Conservation (phyloP, 2,888 invertebrate species). For the Myopa testacea region DNA sequence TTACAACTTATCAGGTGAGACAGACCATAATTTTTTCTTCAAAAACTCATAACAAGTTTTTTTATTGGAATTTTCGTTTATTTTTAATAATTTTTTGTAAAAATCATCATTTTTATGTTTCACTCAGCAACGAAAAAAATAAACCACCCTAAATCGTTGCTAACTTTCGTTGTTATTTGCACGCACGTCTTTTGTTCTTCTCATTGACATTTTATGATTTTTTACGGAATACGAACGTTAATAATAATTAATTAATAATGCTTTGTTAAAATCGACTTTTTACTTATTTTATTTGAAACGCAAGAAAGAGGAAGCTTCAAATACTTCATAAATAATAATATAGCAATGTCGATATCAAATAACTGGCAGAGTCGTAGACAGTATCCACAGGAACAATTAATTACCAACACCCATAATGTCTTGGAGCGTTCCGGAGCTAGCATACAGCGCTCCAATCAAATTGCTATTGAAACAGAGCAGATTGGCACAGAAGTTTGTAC, state of each 20-base stretch:
- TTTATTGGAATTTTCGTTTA: no score
- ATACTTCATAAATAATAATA: not conserved
- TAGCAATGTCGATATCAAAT: constrained; percentile 38
- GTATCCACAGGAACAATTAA: constrained; percentile 69
- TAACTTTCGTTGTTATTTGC: no score
- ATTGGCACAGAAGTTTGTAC: constrained; percentile 75
- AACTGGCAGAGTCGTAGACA: constrained; percentile 30
- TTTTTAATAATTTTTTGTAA: no score
- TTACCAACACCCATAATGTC: constrained; percentile 56
- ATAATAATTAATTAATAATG: not conserved
- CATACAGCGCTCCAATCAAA: constrained; percentile 77
- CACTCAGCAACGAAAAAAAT: no score
- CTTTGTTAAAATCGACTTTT: not conserved
- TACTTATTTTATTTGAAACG: not conserved
- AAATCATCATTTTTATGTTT: no score
- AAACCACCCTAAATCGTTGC: no score
- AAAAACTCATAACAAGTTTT: no score
- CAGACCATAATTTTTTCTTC: no score
- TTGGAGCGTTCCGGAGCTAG: constrained; percentile 73
- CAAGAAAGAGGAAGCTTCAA: no score
- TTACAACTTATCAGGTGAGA: no score
- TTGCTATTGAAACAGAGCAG: constrained; percentile 84
- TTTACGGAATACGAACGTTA: not conserved
- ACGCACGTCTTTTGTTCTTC: no score
- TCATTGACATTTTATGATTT: no score